Conservation (phyloP, 2,888 invertebrate species). For the Phaedon cochleariae region DNA sequence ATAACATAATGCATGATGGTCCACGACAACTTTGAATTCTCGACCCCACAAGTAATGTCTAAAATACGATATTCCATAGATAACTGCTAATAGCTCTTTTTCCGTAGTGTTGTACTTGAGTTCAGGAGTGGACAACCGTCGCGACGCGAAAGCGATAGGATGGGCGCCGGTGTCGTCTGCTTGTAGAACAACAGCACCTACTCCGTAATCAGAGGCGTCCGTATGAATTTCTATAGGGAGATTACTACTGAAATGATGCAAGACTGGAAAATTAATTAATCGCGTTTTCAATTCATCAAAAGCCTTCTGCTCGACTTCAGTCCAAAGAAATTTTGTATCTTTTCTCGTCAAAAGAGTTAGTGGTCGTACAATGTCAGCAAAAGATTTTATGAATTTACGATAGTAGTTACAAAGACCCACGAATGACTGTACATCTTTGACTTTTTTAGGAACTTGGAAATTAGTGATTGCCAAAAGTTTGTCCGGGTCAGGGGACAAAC, state of each 20-base stretch:
- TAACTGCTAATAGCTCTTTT: neutral
- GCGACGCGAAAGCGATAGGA: neutral
- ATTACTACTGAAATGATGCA: neutral
- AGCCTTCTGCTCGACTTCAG: neutral
- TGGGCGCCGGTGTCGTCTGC: neutral
- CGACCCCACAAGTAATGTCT: neutral
- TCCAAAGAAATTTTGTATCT: neutral
- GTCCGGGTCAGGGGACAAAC: conserved; percentile 1
- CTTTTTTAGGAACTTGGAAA: neutral
- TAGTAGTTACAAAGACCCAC: neutral
- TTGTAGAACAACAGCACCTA: too few species aligned
- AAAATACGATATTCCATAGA: neutral
- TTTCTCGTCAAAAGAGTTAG: neutral
- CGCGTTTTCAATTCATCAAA: neutral
- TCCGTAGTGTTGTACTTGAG: neutral
- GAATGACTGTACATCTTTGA: conserved; percentile 5
- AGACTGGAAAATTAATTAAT: neutral
- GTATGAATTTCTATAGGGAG: too few species aligned
- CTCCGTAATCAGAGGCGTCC: too few species aligned
- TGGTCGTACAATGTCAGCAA: neutral
- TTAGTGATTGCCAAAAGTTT: neutral
- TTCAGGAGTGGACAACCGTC: neutral
- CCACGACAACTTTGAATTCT: neutral
- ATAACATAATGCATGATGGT: neutral
- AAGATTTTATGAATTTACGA: neutral